Evolutionary conservation across 1,140 invertebrate species (phyloP), one percentile per base, ranked within the genome.

Genomic region (Conus betulinus): DNA sequence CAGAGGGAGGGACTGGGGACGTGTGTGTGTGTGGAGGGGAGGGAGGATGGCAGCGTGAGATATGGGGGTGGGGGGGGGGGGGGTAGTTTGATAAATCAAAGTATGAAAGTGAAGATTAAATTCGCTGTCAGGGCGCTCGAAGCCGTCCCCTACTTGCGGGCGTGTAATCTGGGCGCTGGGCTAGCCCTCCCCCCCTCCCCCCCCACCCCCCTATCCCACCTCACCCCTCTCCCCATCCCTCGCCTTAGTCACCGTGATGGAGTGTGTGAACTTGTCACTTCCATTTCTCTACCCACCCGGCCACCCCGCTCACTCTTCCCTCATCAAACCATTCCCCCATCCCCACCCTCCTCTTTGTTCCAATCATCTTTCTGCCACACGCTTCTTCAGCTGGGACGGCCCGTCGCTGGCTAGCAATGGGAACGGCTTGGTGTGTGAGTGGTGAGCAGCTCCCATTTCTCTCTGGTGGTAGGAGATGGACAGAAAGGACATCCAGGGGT

Each of bases 41-140:
- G 4, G 67, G 67, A 2, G 8, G 67, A 20, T 7, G 13, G 6
- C 23, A 63, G 60, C 0, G 11, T 0, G 60, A 20, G 60, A 63
- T 11, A 20, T 63, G 84, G 20, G 84, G 85, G 11, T 13, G 60
- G 39, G 27, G 57, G 27, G 63, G 57, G 74, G 52, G 15, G 27
- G 25, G 71, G 4, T 53, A 71, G 67, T 88, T 88, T 88, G 78
- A 88, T 88, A 88, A 88, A 88, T 88, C 87, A 88, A 84, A 88
- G 82, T 84, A 88, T 83, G 81, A 84, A 88, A 88, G 87, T 88
- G 81, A 84, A 88, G 87, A 88, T 88, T 88, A 88, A 88, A 88
- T 88, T 84, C 87, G 52, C 79, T 88, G 87, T 88, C 87, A 88
- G 51, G 63, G 79, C 83, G n/a, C 8, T 15, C 83, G 17, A 17